Evolutionary conservation across 2,797 vertebrate species (phyloP), one percentile per base, ranked within the genome.

Genomic region (Euthynnus affinis): DNA sequence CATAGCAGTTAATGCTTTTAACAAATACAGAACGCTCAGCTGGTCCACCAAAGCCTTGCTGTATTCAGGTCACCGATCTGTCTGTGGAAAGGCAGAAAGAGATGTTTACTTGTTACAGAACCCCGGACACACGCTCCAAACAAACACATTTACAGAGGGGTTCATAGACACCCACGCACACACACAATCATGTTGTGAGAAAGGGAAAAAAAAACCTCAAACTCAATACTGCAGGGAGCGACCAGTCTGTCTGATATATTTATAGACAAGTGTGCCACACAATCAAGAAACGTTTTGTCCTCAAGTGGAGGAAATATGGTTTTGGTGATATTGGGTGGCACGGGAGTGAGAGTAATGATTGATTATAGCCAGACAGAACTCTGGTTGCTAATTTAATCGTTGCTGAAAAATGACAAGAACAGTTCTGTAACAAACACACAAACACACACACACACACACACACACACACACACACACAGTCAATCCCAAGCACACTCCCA

Each of bases 381-480:
- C 91, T 91, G 87, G 88, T 91, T 95, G 95, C 92, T 96, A 94
- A 95, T 96, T 95, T 91, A 91, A 85, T 91, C 93, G 87, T 81
- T 51, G 87, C 64, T 91, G 89, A 94, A 85, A 93, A 93, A 92
- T 91, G 91, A 93, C 92, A 92, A 88, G 81, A 92, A 84, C 78
- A 78, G 78, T 84, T 86, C 52, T 72, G 60, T 55, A 60, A 84
- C 84, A 92, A 76, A 87, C 78, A 87, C 74, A 56, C 55, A 40
- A 27, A 82, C 56, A 75, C 87, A 69, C 80, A 37, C 71, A 51
- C 74, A 55, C 55, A 40, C 32, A 82, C 56, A 75, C 87, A 69
- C 80, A 37, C 71, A 51, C 55, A 65, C 73, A 71, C 55, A 40
- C 32, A 82, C 56, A 75, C 80, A 37, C 71, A 51, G n/a, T 73